Conservation (phyloP, 2,113 vertebrate genomes). For the Chamaetylas fuelleborni region DNA sequence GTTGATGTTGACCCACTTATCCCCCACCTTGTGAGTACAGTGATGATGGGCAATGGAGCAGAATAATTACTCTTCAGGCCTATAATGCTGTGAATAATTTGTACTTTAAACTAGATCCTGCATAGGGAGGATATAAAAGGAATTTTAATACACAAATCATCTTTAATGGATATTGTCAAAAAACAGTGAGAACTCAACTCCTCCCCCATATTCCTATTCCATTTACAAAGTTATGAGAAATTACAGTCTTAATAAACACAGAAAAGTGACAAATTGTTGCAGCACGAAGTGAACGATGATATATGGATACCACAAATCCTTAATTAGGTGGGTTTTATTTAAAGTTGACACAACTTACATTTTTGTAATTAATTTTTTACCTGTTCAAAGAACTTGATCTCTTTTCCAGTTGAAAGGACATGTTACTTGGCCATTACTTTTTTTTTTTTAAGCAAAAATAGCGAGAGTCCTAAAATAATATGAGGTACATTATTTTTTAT, state of each 20-base stretch:
- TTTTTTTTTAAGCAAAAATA: not conserved
- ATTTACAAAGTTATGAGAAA: not conserved
- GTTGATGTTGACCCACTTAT: not conserved
- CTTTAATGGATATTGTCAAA: not conserved
- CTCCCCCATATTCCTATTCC: not conserved
- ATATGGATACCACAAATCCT: not conserved
- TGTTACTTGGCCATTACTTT: not conserved
- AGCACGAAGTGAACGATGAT: not conserved
- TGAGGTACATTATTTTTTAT: conserved; percentile 47
- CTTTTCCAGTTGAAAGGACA: not conserved
- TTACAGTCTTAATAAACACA: not conserved
- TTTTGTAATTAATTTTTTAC: conserved; percentile 24
- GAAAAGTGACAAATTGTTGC: not conserved
- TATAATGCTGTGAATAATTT: not conserved
- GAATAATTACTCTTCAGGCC: not conserved
- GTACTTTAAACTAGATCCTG: not conserved
- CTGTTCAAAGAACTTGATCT: not conserved
- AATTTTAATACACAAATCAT: not conserved
- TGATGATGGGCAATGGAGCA: not conserved
- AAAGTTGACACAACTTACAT: not conserved
- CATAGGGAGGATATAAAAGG: not conserved
- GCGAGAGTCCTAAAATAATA: conserved; percentile 45
- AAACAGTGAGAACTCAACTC: not conserved
- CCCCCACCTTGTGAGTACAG: not conserved
- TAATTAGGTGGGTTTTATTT: conserved; percentile 15